Evolutionary conservation across 1,140 invertebrate genomes (phyloP), one percentile per base, ranked within the genome.

Genomic region (Bombus sylvicola): DNA sequence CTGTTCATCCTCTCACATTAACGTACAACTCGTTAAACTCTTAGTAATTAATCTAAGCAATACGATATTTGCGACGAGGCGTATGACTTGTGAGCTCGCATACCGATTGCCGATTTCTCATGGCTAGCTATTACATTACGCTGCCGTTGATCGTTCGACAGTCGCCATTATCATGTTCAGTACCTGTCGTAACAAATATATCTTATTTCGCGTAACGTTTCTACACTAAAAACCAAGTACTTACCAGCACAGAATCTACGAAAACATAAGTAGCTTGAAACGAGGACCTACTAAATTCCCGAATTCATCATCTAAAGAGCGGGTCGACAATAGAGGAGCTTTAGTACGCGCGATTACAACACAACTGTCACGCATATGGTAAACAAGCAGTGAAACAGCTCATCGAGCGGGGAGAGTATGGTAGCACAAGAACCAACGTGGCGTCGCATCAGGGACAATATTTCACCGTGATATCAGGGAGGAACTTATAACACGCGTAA

Each of bases 401-500:
- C n/a, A 69, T 69, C 77, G 77, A 78, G 62, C 62, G 9, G 43
- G 18, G 25, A 64, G 66, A 75, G 64, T 62, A 72, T n/a, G 28
- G 22, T 12, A 13, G 25, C 9, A 6, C 62, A 43, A 79, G 62
- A 34, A 34, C 41, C 31, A 39, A n/a, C 66, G 47, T 10, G 37
- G 13, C 37, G 31, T 31, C 25, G 8, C 47, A 68, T n/a, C n/a
- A 13, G 12, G 71, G 39, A 69, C 71, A 10, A 85, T 85, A 85
- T 85, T 85, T 81, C 83, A 74, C 43, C 31, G n/a, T 28, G 84
- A 57, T 68, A 57, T 72, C 59, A 59, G 68, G 39, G 28, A n/a
- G 53, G 31, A 74, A 74, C 84, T 74, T 73, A 66, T 85, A 81
- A 75, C 84, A 75, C 79, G 71, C 78, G 64, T 75, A 81, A 74